phyloP scores from a whole-genome alignment of 1,140 invertebrate genomes.

The Mamestra configurata region DNA sequence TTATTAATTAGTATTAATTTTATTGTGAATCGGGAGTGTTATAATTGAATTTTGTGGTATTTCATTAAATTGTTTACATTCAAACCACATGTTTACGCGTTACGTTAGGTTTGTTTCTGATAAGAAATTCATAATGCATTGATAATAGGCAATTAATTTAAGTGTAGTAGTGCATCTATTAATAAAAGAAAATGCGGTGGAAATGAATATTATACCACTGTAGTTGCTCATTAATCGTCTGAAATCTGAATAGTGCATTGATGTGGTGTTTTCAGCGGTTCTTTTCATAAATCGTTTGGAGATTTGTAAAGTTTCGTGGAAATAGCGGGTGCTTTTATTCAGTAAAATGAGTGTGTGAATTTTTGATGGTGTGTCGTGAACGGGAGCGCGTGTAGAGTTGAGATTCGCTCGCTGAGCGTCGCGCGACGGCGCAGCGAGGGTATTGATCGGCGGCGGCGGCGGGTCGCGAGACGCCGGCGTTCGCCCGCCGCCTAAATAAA shows the following conservation, averaged over 20 bases:
- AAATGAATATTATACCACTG: background rate
- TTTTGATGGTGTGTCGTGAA: slow-evolving; percentile 85
- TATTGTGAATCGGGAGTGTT: slow-evolving; percentile 37
- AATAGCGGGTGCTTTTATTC: slow-evolving; percentile 74
- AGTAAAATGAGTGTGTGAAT: slow-evolving; percentile 84
- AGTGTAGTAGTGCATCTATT: slow-evolving; percentile 21
- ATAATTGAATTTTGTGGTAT: slow-evolving; percentile 26
- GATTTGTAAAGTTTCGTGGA: slow-evolving; percentile 48
- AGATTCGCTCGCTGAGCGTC: slow-evolving; percentile 78
- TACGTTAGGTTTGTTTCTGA: slow-evolving; percentile 35
- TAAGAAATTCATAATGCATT: slow-evolving; percentile 26
- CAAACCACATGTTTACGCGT: slow-evolving; percentile 64
- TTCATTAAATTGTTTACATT: slow-evolving; percentile 66
- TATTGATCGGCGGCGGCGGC: slow-evolving; percentile 84
- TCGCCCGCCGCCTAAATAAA: slow-evolving; percentile 86
- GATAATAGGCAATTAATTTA: background rate
- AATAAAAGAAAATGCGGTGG: slow-evolving; percentile 25
- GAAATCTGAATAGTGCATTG: slow-evolving; percentile 42
- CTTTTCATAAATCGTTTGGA: slow-evolving; percentile 29
- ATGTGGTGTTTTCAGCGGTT: slow-evolving; percentile 38
- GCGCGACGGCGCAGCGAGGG: slow-evolving; percentile 84
- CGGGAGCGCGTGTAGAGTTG: slow-evolving; percentile 77
- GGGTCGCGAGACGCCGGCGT: slow-evolving; percentile 84
- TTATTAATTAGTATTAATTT: slow-evolving; percentile 23
- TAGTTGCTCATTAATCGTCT: background rate